Percentiles rank a stretch among this genome's conserved stretches.
These are phyloP conservation scores for Protonibea diacanthus DNA, from an alignment of 2,797 vertebrate genomes.

Conservation along the genomic window DNA sequence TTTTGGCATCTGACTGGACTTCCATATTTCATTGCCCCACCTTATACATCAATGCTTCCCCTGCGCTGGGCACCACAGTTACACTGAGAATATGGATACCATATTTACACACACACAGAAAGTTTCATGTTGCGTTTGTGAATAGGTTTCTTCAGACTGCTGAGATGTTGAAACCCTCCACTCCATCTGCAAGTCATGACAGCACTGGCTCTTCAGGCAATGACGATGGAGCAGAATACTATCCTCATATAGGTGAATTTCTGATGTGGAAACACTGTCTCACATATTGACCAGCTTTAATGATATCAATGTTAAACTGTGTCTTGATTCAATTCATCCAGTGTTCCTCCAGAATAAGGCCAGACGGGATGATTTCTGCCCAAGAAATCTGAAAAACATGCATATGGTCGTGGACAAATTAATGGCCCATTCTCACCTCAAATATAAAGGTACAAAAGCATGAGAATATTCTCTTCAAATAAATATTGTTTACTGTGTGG, in stretches of 20 bases:
- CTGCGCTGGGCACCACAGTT: no score
- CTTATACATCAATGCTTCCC: no score
- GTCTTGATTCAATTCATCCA: slow-evolving; percentile 40
- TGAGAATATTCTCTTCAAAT: neutral
- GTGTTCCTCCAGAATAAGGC: slow-evolving; percentile 95
- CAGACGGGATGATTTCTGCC: slow-evolving; percentile 91
- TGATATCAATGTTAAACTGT: neutral
- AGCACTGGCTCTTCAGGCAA: slow-evolving; percentile 87
- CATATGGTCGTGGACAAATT: slow-evolving; percentile 90
- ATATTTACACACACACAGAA: neutral
- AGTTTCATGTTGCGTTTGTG: neutral
- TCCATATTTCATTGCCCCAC: no score
- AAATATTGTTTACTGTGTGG: neutral
- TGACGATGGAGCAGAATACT: slow-evolving; percentile 92
- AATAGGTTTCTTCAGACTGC: slow-evolving; percentile 94
- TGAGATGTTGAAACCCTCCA: slow-evolving; percentile 95
- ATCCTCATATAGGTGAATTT: slow-evolving; percentile 90
- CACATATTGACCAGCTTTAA: neutral
- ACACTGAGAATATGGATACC: neutral
- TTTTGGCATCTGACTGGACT: no score
- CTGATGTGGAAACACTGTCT: neutral
- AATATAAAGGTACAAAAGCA: slow-evolving; percentile 87
- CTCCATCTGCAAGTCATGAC: slow-evolving; percentile 92
- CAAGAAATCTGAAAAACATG: slow-evolving; percentile 91
- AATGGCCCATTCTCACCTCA: slow-evolving; percentile 93